A percentile compares a stretch with the other conserved stretches of the same genome.
These are phyloP conservation scores for Aphidoletes aphidimyza DNA, from an alignment of 2,888 invertebrate genomes.

Conservation along the genomic window DNA sequence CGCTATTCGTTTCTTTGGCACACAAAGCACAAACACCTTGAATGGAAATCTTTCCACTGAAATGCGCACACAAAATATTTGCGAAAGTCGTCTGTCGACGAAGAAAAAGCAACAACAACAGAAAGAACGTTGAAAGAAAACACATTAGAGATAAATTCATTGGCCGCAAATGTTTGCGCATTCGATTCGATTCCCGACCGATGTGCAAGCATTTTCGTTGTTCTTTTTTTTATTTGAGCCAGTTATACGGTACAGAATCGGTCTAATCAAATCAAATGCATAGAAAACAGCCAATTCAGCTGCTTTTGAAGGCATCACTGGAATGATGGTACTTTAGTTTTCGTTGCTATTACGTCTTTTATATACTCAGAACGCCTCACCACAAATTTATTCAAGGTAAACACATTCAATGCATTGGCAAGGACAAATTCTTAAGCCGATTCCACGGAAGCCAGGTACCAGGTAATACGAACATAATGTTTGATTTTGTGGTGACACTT, in stretches of 20 bases:
- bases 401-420: neutral
- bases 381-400: neutral
- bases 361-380: neutral
- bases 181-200: neutral
- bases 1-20: neutral
- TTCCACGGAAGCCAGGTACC: neutral
- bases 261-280: conserved; percentile 49
- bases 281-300: conserved; percentile 27
- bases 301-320: neutral
- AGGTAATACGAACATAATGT: neutral
- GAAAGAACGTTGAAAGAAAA: neutral
- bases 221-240: no score
- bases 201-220: neutral
- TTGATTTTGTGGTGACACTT: neutral
- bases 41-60: neutral
- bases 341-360: neutral
- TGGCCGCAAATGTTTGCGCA: conserved; percentile 21
- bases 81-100: no score
- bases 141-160: neutral
- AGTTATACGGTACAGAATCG: neutral
- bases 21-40: neutral
- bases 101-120: neutral
- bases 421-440: neutral
- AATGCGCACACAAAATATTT: neutral
- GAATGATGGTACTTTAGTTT: no score